Base-by-base conservation (phyloP, 2,797 vertebrate species). In the Lophotriccus pileatus region DNA sequence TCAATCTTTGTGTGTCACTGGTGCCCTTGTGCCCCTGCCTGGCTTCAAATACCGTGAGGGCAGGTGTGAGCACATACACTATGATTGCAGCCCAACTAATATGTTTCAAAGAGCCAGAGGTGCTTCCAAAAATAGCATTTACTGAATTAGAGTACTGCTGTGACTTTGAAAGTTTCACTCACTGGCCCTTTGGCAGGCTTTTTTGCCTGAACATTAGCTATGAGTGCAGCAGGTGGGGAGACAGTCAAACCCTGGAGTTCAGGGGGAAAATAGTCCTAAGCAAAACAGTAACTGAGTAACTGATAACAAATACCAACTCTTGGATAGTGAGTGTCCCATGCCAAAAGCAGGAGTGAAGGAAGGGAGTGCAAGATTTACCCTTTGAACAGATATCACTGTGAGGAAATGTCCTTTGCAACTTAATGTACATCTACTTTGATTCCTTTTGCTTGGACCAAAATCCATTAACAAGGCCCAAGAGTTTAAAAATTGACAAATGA, bases 401-500 rank as follows among this genome's bases (percentile, higher is more conserved):
- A 43, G 67, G 64, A 77, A 93, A 63, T 0, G 0, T 34, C 43
- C 81, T 8, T 10, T 85, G 30, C 24, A 96, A n/a, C 52, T 85
- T 63, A 81, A 53, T 32, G 30, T 53, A 28, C n/a, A 60, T 79
- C 73, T 84, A 62, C 27, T 86, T 84, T 59, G 37, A 67, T 63
- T 91, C 74, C 28, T 91, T 84, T 69, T 69, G 28, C 77, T 63
- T 56, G 52, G 34, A 91, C 22, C 36, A 84, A 94, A 86, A 84
- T 30, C 36, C 43, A 70, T 79, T 73, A 69, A 69, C 11, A 91
- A 88, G 25, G 41, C 75, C 36, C 67, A 67, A 60, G 80, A 87
- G 77, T 14, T 39, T 90, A 69, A 85, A 95, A 81, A 24, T 39
- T 81, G 41, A 91, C 39, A 93, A 94, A 94, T 67, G 4, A 83